Conservation (phyloP, 1,140 invertebrate species). For the Drosophila sproati region DNA sequence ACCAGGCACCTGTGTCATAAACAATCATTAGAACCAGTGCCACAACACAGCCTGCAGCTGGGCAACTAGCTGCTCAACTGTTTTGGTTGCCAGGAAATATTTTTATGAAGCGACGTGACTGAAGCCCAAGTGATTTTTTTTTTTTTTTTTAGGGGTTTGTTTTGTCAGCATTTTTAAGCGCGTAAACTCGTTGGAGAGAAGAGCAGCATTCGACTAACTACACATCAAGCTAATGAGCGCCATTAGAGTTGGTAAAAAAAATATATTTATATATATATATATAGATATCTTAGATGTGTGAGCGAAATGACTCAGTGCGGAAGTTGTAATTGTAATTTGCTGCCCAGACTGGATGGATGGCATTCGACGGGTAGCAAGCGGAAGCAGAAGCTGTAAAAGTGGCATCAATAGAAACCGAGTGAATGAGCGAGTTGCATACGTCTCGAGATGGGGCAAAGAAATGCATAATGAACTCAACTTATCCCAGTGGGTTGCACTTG, state of each 20-base stretch:
- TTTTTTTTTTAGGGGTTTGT: background rate
- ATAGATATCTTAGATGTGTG: background rate
- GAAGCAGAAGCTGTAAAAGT: constrained; percentile 5
- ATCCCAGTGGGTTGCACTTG: constrained; percentile 11
- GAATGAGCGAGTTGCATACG: background rate
- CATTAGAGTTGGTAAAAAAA: constrained; percentile 43
- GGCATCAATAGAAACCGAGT: constrained; percentile 9
- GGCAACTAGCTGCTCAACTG: background rate
- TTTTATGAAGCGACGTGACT: constrained; percentile 66
- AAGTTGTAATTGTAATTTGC: constrained; percentile 68
- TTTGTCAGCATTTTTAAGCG: constrained; percentile 22
- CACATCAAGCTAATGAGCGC: constrained; percentile 59
- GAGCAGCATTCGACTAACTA: constrained; percentile 25
- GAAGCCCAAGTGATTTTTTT: background rate
- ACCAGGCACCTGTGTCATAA: constrained; percentile 57
- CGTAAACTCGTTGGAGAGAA: background rate
- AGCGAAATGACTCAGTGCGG: constrained; percentile 59
- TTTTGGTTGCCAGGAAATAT: constrained; percentile 41
- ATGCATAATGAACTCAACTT: constrained; percentile 35
- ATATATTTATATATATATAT: background rate
- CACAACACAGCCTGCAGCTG: background rate
- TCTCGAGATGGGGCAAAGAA: background rate
- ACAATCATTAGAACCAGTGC: constrained; percentile 47
- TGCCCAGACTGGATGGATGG: constrained; percentile 3
- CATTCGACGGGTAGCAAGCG: constrained; percentile 1